phyloP scores from a whole-genome alignment of 2,888 invertebrate genomes.

The Leptinotarsa haldemani region DNA sequence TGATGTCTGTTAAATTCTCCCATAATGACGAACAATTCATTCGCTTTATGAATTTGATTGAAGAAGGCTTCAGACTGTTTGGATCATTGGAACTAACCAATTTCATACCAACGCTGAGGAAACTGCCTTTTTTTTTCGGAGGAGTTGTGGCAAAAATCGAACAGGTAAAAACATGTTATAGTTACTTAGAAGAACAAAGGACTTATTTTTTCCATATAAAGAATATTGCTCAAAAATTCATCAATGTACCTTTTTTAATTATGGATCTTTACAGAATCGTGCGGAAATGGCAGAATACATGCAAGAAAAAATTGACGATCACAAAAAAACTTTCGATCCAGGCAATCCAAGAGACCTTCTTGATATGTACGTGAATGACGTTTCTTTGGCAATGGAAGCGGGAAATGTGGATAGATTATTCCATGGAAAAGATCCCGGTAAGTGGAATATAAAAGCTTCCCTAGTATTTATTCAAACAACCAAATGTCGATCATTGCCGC shows the following conservation, averaged over 20 bases:
- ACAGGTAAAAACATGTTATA: neutral
- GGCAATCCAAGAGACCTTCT: conserved; percentile 84
- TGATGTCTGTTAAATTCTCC: conserved; percentile 89
- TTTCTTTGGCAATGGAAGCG: conserved; percentile 83
- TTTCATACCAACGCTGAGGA: conserved; percentile 83
- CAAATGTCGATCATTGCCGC: neutral
- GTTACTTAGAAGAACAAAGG: no score
- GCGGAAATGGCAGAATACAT: conserved; percentile 88
- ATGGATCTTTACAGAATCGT: conserved; percentile 71
- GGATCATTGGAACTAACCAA: conserved; percentile 85
- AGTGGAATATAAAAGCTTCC: conserved; percentile 57
- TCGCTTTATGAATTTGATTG: conserved; percentile 86
- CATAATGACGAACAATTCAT: conserved; percentile 82
- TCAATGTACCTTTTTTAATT: neutral
- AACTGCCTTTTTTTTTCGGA: conserved; percentile 57
- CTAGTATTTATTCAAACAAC: neutral
- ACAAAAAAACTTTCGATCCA: conserved; percentile 80
- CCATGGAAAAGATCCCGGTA: conserved; percentile 88
- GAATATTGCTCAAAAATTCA: neutral
- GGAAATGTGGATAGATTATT: conserved; percentile 80
- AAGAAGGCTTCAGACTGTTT: conserved; percentile 90
- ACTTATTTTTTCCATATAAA: no score
- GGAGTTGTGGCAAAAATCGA: neutral
- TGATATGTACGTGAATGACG: conserved; percentile 87
- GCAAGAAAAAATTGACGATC: conserved; percentile 85